Base-by-base conservation (phyloP, 2,797 vertebrate species). In the Alexandromys oeconomus region DNA sequence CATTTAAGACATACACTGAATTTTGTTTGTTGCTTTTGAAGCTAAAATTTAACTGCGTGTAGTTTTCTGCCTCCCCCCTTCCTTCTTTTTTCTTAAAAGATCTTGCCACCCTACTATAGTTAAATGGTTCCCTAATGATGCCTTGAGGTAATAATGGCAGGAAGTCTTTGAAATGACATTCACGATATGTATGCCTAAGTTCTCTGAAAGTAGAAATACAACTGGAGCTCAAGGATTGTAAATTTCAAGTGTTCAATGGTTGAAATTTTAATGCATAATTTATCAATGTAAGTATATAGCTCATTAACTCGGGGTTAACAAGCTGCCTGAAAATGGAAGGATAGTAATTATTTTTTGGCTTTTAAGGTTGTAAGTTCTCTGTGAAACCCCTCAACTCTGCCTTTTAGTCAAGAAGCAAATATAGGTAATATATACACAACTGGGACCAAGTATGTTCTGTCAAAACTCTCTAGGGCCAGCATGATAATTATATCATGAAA, bases 231-330 rank as follows among this genome's bases (percentile, higher is more conserved):
- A 23, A 80, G 27, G 4, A 29, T 17, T 71, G 34, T 71, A 71
- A 37, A n/a, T 19, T 67, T 54, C 51, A 93, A 89, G 46, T 73
- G 7, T 92, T 67, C 15, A 6, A 54, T 74, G 48, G 14, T 69
- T 94, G 57, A 93, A 95, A 29, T 87, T 61, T 40, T 54, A 88
- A 88, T 76, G 67, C 15, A 69, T 7, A 79, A 69, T 71, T 88
- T 61, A 82, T 34, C 54, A 87, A 61, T 7, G 25, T 21, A 69
- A 85, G 73, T 65, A 90, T 29, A 25, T 6, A 81, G 8, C 31
- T 90, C 81, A 89, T 31, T 63, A 82, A 82, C 37, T 43, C 25
- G 31, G 13, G 17, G 19, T 27, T 23, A 13, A 73, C 4, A 69
- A 51, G 74, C n/a, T 94, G 89, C 40, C 40, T 73, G 2, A 78